Evolutionary conservation across 1,140 invertebrate genomes (phyloP), one percentile per base, ranked within the genome.

Genomic region (Thalassaphorura encarpata): DNA sequence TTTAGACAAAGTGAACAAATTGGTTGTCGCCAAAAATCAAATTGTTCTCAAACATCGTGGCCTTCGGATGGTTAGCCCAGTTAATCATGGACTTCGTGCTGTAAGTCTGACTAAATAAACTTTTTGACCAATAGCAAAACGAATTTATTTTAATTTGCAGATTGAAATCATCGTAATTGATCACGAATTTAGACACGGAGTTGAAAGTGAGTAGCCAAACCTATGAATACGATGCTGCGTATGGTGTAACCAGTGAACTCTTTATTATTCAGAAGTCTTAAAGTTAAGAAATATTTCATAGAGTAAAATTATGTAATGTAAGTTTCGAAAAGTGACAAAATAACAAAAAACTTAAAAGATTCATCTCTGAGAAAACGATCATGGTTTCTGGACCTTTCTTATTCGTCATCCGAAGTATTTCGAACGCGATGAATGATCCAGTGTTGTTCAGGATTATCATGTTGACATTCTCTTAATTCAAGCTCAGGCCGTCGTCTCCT

Each of bases 361-460:
- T 36, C 33, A n/a, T 11, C 33, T 36, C 33, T 11, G 33, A 11
- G 33, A 11, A 36, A n/a, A n/a, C 33, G 11, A 36, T 36, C n/a
- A 36, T 36, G n/a, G 33, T 11, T 11, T 36, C 11, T n/a, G 11
- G 33, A 36, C 33, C 33, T 11, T 11, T 36, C 11, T n/a, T 36
- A 36, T 36, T n/a, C 33, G 11, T 36, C 11, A 36, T 36, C 33
- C 33, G 33, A n/a, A 11, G 33, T 36, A 36, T 36, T 36, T n/a
- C n/a, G 11, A 11, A 36, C n/a, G 11, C 33, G 33, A 36, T 51
- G 48, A 19, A 51, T 33, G 21, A 51, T 24, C 48, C 48, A 51
- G 6, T 51, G 48, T 36, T 51, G 48, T 21, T 13, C 5, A 8
- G 8, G 5, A 18, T 51, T 27, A 15, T 51, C 48, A 16, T 39